phyloP scores from a whole-genome alignment of 2,888 invertebrate genomes.

The Eristalinus aeneus region DNA sequence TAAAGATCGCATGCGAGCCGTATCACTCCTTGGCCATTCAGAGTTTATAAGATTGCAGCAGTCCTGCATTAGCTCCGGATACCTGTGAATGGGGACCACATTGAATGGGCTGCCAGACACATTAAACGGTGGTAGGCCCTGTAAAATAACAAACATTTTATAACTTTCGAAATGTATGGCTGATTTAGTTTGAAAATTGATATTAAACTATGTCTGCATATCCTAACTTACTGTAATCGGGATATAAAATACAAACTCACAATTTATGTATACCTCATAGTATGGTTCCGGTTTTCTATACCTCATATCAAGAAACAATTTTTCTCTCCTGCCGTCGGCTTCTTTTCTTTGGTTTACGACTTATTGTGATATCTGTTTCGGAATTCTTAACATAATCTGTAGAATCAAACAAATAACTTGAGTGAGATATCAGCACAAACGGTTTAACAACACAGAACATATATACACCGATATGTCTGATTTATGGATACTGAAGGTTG shows the following conservation, averaged over 20 bases:
- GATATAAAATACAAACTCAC: constrained; percentile 55
- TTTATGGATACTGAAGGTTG: neutral
- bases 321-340: neutral
- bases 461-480: neutral
- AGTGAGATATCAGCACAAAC: neutral
- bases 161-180: neutral
- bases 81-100: constrained; percentile 87
- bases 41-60: constrained; percentile 90
- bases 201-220: neutral
- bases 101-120: constrained; percentile 80
- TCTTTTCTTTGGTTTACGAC: constrained; percentile 5
- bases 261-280: constrained; percentile 77
- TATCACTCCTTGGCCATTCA: constrained; percentile 93
- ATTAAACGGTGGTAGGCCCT: constrained; percentile 81
- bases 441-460: neutral
- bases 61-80: constrained; percentile 86
- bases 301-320: constrained; percentile 75
- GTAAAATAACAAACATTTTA: constrained; percentile 43
- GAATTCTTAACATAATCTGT: neutral
- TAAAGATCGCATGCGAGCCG: constrained; percentile 88
- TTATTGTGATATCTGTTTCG: neutral
- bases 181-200: neutral
- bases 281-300: constrained; percentile 79
- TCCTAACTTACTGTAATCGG: neutral
- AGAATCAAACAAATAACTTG: neutral